phyloP scores from a whole-genome alignment of 2,888 invertebrate genomes.

The Cantharis rufa region DNA sequence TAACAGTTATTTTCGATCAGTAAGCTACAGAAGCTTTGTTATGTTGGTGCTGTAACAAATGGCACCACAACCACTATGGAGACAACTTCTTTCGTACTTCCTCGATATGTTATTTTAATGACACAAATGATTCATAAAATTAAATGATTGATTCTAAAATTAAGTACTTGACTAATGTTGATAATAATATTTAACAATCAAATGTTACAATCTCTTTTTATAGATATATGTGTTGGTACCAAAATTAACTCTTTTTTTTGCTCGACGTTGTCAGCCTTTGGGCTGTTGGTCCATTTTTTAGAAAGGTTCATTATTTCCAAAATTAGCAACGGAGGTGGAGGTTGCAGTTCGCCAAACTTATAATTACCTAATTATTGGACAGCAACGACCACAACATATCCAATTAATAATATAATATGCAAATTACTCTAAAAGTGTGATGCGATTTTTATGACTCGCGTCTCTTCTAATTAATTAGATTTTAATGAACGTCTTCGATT shows the following conservation, averaged over 20 bases:
- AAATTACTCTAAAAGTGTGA: not conserved
- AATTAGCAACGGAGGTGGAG: not conserved
- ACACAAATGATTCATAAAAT: not conserved
- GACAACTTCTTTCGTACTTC: not conserved
- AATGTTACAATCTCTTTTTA: not conserved
- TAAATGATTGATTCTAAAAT: not conserved
- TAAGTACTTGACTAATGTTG: not conserved
- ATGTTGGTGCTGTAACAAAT: not conserved
- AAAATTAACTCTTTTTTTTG: not conserved
- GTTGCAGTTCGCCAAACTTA: not conserved
- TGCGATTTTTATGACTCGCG: not conserved
- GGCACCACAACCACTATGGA: not conserved
- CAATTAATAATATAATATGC: not conserved
- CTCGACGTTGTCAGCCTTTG: not conserved
- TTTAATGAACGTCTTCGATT: not conserved
- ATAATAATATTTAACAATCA: not conserved
- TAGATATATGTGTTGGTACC: not conserved
- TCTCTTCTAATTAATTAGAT: not conserved
- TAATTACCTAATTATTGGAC: not conserved
- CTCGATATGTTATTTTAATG: not conserved
- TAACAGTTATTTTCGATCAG: not conserved
- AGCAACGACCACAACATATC: not conserved
- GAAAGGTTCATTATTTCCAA: not conserved
- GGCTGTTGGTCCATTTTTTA: not conserved
- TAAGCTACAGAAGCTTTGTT: not conserved